These are phyloP conservation scores for Drosophila funebris DNA, from an alignment of 1,140 invertebrate genomes.

Conservation along the genomic window DNA sequence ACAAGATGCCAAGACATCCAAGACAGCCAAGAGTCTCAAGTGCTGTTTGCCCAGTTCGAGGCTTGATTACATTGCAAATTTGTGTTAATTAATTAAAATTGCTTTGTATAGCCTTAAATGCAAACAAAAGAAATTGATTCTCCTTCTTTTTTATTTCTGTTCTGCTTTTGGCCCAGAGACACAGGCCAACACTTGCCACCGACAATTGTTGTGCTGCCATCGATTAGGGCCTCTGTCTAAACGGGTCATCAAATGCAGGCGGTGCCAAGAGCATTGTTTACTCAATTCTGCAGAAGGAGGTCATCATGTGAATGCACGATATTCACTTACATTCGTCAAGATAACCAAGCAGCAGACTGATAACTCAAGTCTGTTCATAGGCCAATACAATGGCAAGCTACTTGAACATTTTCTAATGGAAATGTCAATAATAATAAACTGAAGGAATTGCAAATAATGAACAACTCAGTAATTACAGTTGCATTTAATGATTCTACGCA, in stretches of 20 bases:
- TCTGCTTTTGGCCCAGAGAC: neutral
- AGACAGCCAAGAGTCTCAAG: slow-evolving; percentile 12
- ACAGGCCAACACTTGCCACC: slow-evolving; percentile 13
- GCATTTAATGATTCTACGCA: neutral
- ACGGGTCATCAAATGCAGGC: slow-evolving; percentile 31
- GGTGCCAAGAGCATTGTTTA: neutral
- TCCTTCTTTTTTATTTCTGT: neutral
- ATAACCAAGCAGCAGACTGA: slow-evolving; percentile 9
- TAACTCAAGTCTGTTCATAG: neutral
- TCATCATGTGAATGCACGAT: slow-evolving; percentile 28
- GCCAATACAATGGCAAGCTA: neutral
- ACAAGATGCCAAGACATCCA: neutral
- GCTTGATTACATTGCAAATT: slow-evolving; percentile 72
- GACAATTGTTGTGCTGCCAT: neutral
- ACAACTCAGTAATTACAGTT: neutral
- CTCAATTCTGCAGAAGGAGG: neutral
- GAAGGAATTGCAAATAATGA: neutral
- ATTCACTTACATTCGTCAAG: slow-evolving; percentile 9
- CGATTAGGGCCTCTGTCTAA: neutral
- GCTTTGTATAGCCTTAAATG: slow-evolving; percentile 18
- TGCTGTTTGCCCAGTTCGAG: slow-evolving; percentile 28
- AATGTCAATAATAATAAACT: neutral
- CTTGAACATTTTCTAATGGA: slow-evolving; percentile 2
- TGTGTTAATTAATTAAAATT: slow-evolving; percentile 78
- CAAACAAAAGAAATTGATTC: slow-evolving; percentile 27